phyloP scores from a whole-genome alignment of 2,888 invertebrate species.

The Melieria picta region DNA sequence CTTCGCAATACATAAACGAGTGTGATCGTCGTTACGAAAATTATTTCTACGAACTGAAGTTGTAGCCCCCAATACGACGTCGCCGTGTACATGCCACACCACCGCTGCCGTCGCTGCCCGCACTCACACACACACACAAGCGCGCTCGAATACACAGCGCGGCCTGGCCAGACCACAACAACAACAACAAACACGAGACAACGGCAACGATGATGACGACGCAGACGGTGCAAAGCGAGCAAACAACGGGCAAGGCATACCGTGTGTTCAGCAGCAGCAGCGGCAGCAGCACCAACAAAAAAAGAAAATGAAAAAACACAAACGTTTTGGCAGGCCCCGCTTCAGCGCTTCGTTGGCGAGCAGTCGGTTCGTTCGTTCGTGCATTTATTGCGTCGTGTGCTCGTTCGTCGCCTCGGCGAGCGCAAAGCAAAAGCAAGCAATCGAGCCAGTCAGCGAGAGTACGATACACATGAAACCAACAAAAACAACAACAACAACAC shows the following conservation, averaged over 20 bases:
- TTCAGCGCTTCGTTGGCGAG: constrained; percentile 44
- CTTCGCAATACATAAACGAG: constrained; percentile 64
- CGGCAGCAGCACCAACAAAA: constrained; percentile 9
- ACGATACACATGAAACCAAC: not conserved
- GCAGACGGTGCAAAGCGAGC: not conserved
- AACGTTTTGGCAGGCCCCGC: constrained; percentile 53
- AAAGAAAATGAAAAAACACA: constrained; percentile 31
- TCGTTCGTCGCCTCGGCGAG: constrained; percentile 16
- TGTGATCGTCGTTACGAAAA: constrained; percentile 64
- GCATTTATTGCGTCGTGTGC: constrained; percentile 5
- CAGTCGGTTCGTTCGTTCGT: not conserved
- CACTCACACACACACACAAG: constrained; percentile 14
- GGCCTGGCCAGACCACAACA: constrained; percentile 18
- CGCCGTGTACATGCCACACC: not conserved
- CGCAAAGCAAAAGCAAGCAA: constrained; percentile 4
- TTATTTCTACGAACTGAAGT: constrained; percentile 58
- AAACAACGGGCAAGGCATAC: not conserved
- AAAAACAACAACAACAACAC: constrained; percentile 10
- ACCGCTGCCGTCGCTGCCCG: constrained; percentile 26
- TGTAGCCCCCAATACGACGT: constrained; percentile 45
- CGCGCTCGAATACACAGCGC: not conserved
- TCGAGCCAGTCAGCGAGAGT: too few relatives aligned
- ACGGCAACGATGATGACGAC: constrained; percentile 8
- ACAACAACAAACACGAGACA: not conserved
- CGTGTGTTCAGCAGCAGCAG: constrained; percentile 24